Evolutionary conservation across 2,113 vertebrate genomes (phyloP).

Genomic region (Lathamus discolor): DNA sequence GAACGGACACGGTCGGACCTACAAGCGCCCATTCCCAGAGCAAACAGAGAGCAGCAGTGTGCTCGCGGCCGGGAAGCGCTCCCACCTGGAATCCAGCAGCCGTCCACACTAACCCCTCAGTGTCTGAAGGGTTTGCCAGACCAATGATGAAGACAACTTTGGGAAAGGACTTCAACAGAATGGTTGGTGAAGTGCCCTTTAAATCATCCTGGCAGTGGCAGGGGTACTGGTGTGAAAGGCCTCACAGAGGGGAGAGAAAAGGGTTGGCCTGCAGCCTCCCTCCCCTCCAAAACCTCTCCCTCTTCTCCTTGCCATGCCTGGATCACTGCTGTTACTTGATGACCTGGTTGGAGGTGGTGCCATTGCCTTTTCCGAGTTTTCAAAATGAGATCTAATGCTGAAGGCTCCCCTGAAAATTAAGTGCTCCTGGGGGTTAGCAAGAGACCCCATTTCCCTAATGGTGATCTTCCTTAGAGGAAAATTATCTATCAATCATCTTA

Average conservation of each 20-base stretch:
- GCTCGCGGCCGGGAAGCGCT: slow-evolving; percentile 78
- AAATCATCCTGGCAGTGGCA: not conserved
- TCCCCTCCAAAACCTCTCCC: not conserved
- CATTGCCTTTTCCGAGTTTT: not conserved
- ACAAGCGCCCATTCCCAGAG: slow-evolving; percentile 83
- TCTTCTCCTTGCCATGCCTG: not conserved
- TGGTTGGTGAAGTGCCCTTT: slow-evolving; percentile 17
- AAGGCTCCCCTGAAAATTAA: not conserved
- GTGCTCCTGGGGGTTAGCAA: not conserved
- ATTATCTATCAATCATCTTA: not conserved
- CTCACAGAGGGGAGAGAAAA: not conserved
- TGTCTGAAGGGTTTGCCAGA: not conserved
- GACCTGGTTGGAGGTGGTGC: not conserved
- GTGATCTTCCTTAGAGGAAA: not conserved
- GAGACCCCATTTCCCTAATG: not conserved
- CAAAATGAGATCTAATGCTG: not conserved
- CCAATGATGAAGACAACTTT: not conserved
- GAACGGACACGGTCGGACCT: slow-evolving; percentile 75
- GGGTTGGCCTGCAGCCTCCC: not conserved
- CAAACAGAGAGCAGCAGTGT: slow-evolving; percentile 66
- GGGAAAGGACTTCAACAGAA: slow-evolving; percentile 9
- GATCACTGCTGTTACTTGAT: not conserved
- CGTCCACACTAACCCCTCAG: slow-evolving; percentile 82
- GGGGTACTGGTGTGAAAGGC: not conserved
- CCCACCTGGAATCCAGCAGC: slow-evolving; percentile 91